Evolutionary conservation across 2,888 invertebrate genomes (phyloP), one percentile per base, ranked within the genome.

Genomic region (Falcaria lacertinaria): DNA sequence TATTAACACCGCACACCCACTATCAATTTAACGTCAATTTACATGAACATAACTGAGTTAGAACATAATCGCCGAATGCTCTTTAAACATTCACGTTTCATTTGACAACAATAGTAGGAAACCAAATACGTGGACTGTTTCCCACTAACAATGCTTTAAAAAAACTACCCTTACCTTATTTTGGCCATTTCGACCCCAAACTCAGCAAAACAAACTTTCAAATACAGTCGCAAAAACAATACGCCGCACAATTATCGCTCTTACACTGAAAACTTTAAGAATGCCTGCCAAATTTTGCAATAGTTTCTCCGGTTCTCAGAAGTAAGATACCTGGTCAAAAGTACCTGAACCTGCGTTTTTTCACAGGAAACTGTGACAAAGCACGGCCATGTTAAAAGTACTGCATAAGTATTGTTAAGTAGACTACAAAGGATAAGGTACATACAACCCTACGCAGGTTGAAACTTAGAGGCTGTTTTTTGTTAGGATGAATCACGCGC

Each of bases 301-400:
- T 49, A 51, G 28, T 11, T 28, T 28, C 51, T 47, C 52, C 52
- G 48, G 50, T 76, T 76, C 78, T 50, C 28, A 54, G 76, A 79
- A 76, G 72, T 73, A 71, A 45, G 57, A 50, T 53, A 66, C 64
- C 60, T 57, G 72, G 62, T 61, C 75, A 78, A 59, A 74, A 77
- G 76, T 77, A 77, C 76, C 81, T 76, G 69, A 68, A 69, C 67
- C 64, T 67, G 65, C 57, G 57, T 43, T 52, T 42, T 54, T 54
- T 68, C 74, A 64, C 80, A 87, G 83, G 85, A 83, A 82, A 81
- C 78, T 60, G 71, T 70, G 74, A 84, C 85, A 85, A 84, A 77
- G 50, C 64, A 69, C 67, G 78, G 76, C 75, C 80, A 72, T 55
- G 42, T 59, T 58, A 37, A 37, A 52, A 62, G 60, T 59, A 57